Conservation (phyloP, 2,113 vertebrate genomes). For the Lipotes vexillifer region DNA sequence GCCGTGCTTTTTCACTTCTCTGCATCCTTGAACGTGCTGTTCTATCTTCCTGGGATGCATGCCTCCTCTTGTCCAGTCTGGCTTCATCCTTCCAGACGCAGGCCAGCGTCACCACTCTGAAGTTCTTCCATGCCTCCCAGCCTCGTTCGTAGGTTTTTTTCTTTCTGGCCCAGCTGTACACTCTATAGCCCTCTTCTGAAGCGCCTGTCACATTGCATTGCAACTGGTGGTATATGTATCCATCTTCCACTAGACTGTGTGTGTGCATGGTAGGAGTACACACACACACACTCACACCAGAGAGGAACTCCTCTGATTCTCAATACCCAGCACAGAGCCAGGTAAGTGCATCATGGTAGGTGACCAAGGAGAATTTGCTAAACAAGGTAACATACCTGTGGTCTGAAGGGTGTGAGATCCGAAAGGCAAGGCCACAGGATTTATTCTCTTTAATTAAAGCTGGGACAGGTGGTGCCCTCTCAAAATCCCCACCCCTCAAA, state of each 20-base stretch:
- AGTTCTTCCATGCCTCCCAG: not conserved
- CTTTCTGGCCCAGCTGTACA: not conserved
- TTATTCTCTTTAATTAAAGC: not conserved
- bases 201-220: not conserved
- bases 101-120: not conserved
- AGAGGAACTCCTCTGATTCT: not conserved
- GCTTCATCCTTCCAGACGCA: not conserved
- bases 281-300: not conserved
- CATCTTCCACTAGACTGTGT: not conserved
- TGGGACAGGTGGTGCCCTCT: not conserved
- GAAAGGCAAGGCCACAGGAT: not conserved
- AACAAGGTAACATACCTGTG: not conserved
- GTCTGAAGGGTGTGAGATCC: not conserved
- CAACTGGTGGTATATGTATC: not conserved
- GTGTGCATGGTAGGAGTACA: not conserved
- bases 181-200: not conserved
- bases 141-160: not conserved
- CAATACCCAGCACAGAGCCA: not conserved
- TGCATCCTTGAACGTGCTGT: accelerated
- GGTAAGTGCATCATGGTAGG: not conserved
- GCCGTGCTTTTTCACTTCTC: too few species aligned
- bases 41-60: not conserved
- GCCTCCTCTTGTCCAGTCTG: not conserved
- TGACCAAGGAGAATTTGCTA: not conserved
- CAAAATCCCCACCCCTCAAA: too few species aligned